Evolutionary conservation across 2,888 invertebrate genomes (phyloP).

Genomic region (Teleiodes luculella): DNA sequence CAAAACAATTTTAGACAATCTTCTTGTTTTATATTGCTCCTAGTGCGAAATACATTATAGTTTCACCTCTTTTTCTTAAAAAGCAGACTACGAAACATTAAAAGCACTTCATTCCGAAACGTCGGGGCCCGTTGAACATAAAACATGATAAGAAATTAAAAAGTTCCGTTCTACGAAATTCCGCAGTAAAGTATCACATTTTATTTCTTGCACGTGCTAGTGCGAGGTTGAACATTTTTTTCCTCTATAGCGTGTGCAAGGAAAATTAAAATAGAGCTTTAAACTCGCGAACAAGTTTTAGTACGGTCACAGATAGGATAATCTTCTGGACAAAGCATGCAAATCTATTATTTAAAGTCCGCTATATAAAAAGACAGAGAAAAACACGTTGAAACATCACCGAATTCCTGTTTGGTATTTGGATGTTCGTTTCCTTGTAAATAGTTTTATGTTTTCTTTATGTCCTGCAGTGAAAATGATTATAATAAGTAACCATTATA

Average conservation of each 20-base stretch:
- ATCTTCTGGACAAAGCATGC: not conserved
- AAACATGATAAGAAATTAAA: conserved; percentile 34
- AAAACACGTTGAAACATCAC: no score
- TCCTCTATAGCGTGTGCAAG: conserved; percentile 47
- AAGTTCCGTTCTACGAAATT: conserved; percentile 31
- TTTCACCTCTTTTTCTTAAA: no score
- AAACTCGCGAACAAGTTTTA: conserved; percentile 68
- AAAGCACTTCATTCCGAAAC: not conserved
- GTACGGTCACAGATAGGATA: not conserved
- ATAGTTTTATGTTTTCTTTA: no score
- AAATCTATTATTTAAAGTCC: not conserved
- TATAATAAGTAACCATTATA: no score
- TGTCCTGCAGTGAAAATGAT: no score
- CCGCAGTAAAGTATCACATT: conserved; percentile 49
- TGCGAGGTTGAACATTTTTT: conserved; percentile 51
- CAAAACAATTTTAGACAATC: no score
- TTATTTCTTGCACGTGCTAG: conserved; percentile 60
- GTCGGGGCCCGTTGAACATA: conserved; percentile 18
- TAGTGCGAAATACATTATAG: no score
- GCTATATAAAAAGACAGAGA: no score
- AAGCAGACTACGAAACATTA: no score
- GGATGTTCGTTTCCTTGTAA: no score
- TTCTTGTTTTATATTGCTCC: no score
- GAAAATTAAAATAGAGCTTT: conserved; percentile 75
- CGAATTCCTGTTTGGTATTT: no score